Evolutionary conservation across 2,113 vertebrate species (phyloP), one percentile per base, ranked within the genome.

Genomic region (Rhabdornis inornatus): DNA sequence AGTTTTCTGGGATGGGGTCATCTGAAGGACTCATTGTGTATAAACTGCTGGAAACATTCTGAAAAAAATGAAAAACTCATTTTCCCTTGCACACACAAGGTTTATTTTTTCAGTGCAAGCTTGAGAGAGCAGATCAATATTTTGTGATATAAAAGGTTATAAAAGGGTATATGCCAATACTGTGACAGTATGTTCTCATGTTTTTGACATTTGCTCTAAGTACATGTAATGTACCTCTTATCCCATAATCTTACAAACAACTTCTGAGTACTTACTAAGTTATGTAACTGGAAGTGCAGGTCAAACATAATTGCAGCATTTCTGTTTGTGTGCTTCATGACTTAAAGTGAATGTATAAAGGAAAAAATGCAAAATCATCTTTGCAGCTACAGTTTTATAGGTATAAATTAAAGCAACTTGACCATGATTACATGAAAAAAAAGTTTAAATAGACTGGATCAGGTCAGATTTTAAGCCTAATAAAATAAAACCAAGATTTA

Each of bases 191-290:
- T 55, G 63, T 89, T 91, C 47, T 94, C 55, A 68, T 79, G 21
- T 33, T 97, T 97, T 90, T 94, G 79, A 87, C 57, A 93, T 91
- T 95, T 95, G 2, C 39, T 72, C n/a, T 70, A 87, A 92, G 44
- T 47, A 68, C 42, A 25, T 78, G 40, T 27, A 88, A 42, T 65
- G 42, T 56, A 52, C 11, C 21, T 66, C 57, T 83, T 88, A 57
- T 35, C 78, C 42, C 16, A 63, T 33, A 47, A 78, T 35, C 45
- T 86, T 83, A 35, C 47, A 80, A 93, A 93, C 1, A 61, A 6
- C 53, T 87, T 47, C 50, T 50, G 20, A 74, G 77, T 61, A 83
- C 82, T 76, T 87, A 66, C 23, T 71, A 78, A 86, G 35, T 13
- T 71, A 28, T 27, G 50, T 55, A 85, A 87, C 65, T 79, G 33